Percentiles rank a stretch among this genome's conserved stretches.
phyloP scores from a whole-genome alignment of 2,113 vertebrate species.

The Tragelaphus scriptus region DNA sequence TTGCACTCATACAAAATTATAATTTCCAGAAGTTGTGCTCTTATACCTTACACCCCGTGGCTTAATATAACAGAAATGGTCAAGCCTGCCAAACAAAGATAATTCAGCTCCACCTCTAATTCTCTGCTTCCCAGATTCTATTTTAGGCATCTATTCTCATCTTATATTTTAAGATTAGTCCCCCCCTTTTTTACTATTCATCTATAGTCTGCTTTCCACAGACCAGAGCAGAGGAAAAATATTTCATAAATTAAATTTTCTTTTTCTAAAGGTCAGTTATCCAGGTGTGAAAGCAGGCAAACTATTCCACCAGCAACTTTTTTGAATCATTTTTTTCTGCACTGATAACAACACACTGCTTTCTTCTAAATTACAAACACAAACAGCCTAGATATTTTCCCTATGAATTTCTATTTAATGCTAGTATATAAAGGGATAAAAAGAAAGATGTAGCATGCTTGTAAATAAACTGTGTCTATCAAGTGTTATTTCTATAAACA shows the following conservation, averaged over 20 bases:
- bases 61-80: slow-evolving; percentile 34
- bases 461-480: neutral
- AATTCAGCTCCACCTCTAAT: slow-evolving; percentile 24
- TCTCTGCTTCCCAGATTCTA: slow-evolving; percentile 31
- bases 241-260: slow-evolving; percentile 56
- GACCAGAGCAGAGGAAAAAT: slow-evolving; percentile 39
- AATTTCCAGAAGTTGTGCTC: slow-evolving; percentile 27
- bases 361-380: slow-evolving; percentile 33
- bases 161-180: slow-evolving; percentile 40
- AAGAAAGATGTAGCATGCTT: neutral
- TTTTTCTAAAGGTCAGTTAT: slow-evolving; percentile 56
- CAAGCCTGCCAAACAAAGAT: slow-evolving; percentile 29
- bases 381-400: neutral
- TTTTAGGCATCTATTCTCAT: slow-evolving; percentile 48
- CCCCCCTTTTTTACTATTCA: slow-evolving; percentile 40
- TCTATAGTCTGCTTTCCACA: slow-evolving; percentile 4
- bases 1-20: neutral
- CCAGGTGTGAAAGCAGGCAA: slow-evolving; percentile 48
- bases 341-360: neutral
- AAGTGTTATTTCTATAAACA: slow-evolving; percentile 4
- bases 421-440: neutral
- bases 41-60: neutral
- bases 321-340: slow-evolving; percentile 36
- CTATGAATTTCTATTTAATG: neutral
- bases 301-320: slow-evolving; percentile 28